phyloP scores from a whole-genome alignment of 1,140 invertebrate genomes.

The Halyomorpha halys region DNA sequence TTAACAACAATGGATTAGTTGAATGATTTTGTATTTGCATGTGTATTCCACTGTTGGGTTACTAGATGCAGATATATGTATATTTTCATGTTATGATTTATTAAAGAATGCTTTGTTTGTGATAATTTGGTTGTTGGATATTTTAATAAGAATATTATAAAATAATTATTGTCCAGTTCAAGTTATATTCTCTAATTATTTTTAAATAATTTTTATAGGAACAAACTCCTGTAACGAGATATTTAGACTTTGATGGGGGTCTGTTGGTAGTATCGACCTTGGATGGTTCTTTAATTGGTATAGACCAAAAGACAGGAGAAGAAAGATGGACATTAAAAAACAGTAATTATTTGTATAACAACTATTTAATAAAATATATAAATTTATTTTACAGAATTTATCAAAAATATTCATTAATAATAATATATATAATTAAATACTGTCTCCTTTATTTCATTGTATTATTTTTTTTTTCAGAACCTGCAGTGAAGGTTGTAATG shows the following conservation, averaged over 20 bases:
- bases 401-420: background rate
- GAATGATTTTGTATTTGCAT: too few relatives aligned
- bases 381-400: constrained; percentile 17
- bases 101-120: too few relatives aligned
- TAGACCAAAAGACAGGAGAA: constrained; percentile 70
- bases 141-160: too few relatives aligned
- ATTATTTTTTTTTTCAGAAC: constrained; percentile 47
- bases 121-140: too few relatives aligned
- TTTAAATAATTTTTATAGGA: constrained; percentile 1
- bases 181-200: too few relatives aligned
- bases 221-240: background rate
- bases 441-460: constrained; percentile 18
- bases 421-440: constrained; percentile 13
- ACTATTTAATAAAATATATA: constrained; percentile 18
- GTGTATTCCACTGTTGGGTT: too few relatives aligned
- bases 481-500: constrained; percentile 59
- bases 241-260: constrained; percentile 1
- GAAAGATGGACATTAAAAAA: constrained; percentile 83
- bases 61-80: too few relatives aligned
- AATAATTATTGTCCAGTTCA: too few relatives aligned
- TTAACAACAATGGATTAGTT: too few relatives aligned
- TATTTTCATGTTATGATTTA: too few relatives aligned
- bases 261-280: constrained; percentile 76
- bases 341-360: constrained; percentile 41
- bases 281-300: constrained; percentile 76